Evolutionary conservation across 2,888 invertebrate species (phyloP).

Genomic region (Aspidapion aeneum): DNA sequence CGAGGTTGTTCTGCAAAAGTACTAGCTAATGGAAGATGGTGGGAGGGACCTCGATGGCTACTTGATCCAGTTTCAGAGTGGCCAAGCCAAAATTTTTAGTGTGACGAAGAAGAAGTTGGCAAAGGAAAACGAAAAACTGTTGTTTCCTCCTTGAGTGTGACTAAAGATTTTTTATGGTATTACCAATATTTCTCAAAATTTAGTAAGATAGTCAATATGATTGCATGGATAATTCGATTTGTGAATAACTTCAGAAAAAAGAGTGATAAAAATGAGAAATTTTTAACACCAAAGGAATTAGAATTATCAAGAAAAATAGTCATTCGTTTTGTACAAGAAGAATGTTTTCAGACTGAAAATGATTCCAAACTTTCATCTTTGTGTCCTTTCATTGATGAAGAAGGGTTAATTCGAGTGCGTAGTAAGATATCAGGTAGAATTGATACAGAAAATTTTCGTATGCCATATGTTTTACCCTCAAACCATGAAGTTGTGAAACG

Average conservation of each 20-base stretch:
- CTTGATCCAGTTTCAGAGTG: not conserved
- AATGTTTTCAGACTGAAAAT: no score
- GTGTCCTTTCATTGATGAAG: not conserved
- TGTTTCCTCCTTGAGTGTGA: not conserved
- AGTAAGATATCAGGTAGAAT: not conserved
- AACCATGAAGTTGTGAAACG: not conserved
- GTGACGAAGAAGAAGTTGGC: not conserved
- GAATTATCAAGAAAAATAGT: not conserved
- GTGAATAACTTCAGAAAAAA: slow-evolving; percentile 10
- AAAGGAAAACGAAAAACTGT: not conserved
- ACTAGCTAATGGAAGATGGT: not conserved
- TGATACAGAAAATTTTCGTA: not conserved
- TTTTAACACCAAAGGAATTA: no score
- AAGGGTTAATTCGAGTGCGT: not conserved
- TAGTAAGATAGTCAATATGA: slow-evolving; percentile 10
- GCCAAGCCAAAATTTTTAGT: not conserved
- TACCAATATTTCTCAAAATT: slow-evolving; percentile 14
- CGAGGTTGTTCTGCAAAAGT: slow-evolving; percentile 7
- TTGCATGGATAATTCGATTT: slow-evolving; percentile 14
- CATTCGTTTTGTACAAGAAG: not conserved
- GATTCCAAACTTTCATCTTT: no score
- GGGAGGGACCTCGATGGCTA: not conserved
- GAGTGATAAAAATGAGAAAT: slow-evolving; percentile 3
- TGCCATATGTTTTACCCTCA: not conserved
- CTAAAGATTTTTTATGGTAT: slow-evolving; percentile 10